Conservation (phyloP, 1,140 invertebrate species). For the Drosophila elegans region DNA sequence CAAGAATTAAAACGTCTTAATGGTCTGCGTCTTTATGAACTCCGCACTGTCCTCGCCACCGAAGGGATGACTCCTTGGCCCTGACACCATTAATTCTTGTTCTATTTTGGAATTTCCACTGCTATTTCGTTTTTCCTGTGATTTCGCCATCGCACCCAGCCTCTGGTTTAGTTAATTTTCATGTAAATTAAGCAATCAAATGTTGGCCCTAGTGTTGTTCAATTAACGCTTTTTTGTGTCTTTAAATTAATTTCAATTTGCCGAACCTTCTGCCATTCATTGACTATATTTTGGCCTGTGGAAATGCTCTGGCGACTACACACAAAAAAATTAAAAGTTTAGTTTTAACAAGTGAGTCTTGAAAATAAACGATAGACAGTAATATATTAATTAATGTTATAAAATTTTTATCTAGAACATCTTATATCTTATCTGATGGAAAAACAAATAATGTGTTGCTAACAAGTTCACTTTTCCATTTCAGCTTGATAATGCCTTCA, state of each 20-base stretch:
- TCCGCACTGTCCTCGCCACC: conserved; percentile 21
- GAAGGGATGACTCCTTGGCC: conserved; percentile 23
- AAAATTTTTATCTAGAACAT: too few relatives aligned
- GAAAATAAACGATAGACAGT: too few relatives aligned
- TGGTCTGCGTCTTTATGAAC: conserved; percentile 74
- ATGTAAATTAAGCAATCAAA: conserved; percentile 82
- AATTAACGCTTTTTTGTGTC: conserved; percentile 65
- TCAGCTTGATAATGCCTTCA: background rate
- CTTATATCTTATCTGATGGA: background rate
- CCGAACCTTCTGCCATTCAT: background rate
- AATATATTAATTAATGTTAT: too few relatives aligned
- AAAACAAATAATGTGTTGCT: background rate
- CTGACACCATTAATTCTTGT: conserved; percentile 27
- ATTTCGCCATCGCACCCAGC: conserved; percentile 43
- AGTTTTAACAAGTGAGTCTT: background rate
- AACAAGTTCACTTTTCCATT: background rate
- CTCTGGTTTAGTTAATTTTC: conserved; percentile 71
- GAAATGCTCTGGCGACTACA: background rate
- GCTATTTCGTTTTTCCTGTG: conserved; percentile 33
- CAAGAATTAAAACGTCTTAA: conserved; percentile 83
- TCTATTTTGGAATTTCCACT: conserved; percentile 10
- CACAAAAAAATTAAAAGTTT: background rate
- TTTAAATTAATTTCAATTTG: conserved; percentile 62
- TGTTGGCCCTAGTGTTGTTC: conserved; percentile 70
- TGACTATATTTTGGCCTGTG: background rate